Evolutionary conservation across 1,140 invertebrate genomes (phyloP), one percentile per base, ranked within the genome.

Genomic region (Hylaeus volcanicus): DNA sequence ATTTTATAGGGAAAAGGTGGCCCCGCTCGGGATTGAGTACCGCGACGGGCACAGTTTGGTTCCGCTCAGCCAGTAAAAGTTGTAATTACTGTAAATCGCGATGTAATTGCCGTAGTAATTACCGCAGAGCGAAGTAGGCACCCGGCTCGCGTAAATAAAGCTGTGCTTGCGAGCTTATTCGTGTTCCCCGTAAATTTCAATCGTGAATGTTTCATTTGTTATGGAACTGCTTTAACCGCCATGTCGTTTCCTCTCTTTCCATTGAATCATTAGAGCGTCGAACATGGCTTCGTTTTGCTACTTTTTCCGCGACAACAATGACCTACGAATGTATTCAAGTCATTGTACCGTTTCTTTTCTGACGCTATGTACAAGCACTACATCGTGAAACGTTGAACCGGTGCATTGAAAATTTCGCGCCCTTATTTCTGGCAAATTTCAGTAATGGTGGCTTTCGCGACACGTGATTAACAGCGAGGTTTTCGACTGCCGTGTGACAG

Each of bases 51-150:
- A 80, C 79, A 61, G 70, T 80, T 80, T 55, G 73, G 72, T 80
- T 80, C 72, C 64, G 65, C 45, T 80, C 79, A 80, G 73, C 73
- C 79, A 80, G 79, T 80, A 80, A 80, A 80, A 80, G 64, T 80
- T 80, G 79, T 80, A 80, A 80, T 80, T 80, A 80, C 79, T 80
- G 73, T 80, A 80, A 80, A 80, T 80, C 79, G 79, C 79, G 79
- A 80, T 80, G 79, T 80, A 80, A 80, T 80, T 80, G 79, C 79
- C 79, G 73, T 53, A 69, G 79, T 80, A 80, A 80, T 80, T 80
- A 80, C 79, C 79, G 73, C 55, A 55, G 78, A 80, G 64, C 72
- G 56, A 80, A 80, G 79, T 68, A 80, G 79, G 79, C 73, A 79
- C 55, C 73, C 72, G 55, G 72, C 39, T 75, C 79, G 73, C 79